Base-by-base conservation (phyloP, 2,888 invertebrate genomes). In the Mythimna vitellina region DNA sequence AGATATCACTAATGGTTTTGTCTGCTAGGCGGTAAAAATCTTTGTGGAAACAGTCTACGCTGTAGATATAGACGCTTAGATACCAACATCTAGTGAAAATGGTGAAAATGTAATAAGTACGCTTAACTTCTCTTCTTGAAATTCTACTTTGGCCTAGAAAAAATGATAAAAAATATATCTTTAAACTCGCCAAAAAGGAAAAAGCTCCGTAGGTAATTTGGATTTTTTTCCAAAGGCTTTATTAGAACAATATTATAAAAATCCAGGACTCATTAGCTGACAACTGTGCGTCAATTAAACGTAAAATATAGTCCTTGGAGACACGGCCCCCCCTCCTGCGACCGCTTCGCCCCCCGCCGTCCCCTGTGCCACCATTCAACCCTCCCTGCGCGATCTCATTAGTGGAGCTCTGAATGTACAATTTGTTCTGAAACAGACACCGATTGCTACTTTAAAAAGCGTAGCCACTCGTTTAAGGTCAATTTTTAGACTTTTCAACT, bases 281-380 rank as follows among this genome's bases (percentile, higher is more conserved):
- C 95, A 93, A 94, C 94, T 93, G 94, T 90, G 95, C 94, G 94
- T 95, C 95, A 95, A 95, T 95, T 95, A 95, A 95, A 94, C 93
- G 92, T 95, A 93, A 95, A 95, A 95, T 95, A 96, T 94, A 92
- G 95, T 92, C 93, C 92, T 90, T 85, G 90, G 92, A 92, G 92
- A 92, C 91, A 90, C 88, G 73, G 67, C 63, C 80, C 82, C 87
- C 74, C 85, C 71, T 82, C 71, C 76, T 78, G 82, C 87, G 68
- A 78, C 83, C 83, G 73, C 75, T 77, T 76, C 79, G 76, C 84
- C 87, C 87, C 87, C 82, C 81, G 81, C 85, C 84, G 83, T 85
- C 81, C 85, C 85, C 75, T 81, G 84, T 80, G 87, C 88, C 87
- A 85, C 90, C 90, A 91, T 87, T 88, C 91, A 87, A 87, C 88